Base-by-base conservation (phyloP, 2,888 invertebrate species). In the Candidula unifasciata region DNA sequence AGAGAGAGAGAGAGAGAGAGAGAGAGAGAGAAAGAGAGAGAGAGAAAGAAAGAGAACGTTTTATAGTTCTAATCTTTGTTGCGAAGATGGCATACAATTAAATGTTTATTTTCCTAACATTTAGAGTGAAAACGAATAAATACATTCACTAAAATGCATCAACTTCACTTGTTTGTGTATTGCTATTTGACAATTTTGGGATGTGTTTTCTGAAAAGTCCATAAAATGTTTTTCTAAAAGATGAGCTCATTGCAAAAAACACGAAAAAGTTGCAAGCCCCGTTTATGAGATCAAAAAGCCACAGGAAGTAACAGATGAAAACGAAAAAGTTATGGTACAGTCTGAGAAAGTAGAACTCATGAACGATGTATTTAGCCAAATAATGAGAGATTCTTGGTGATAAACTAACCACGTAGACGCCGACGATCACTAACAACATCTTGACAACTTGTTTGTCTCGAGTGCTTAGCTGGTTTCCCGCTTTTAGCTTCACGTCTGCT, bases 361-460 rank as follows among this genome's bases (percentile, higher is more conserved):
- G 66, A 6, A 80, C 54, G n/a, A 76, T 64, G 35, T 84, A 74
- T 52, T 84, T 84, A 52, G 76, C 84, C 54, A 80, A 8, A 30
- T 84, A 84, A 21, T 74, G 84, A 66, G 76, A n/a, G 74, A 84
- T 80, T 54, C 84, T n/a, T 3, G 84, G 84, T n/a, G 76, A 84
- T 2, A 84, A 52, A n/a, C 60, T 76, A 0, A 80, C 66, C 0
- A 84, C 64, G 68, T 84, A 84, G 57, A 76, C 66, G 8, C 35
- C 80, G 68, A 84, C 79, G n/a, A 84, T 80, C 35, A 84, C 84
- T 2, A 84, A 37, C 24, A 84, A 27, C 84, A 84, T 84, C 66
- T 76, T 84, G 16, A 84, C 73, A 18, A 84, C 84, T 35, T 84
- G 84, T 21, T 68, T 69, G 80, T 84, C 84, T 30, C 84, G 60